A percentile compares a stretch with the other conserved stretches of the same genome.
Conservation (phyloP, 2,113 vertebrate genomes). For the Phylloscopus trochilus region DNA sequence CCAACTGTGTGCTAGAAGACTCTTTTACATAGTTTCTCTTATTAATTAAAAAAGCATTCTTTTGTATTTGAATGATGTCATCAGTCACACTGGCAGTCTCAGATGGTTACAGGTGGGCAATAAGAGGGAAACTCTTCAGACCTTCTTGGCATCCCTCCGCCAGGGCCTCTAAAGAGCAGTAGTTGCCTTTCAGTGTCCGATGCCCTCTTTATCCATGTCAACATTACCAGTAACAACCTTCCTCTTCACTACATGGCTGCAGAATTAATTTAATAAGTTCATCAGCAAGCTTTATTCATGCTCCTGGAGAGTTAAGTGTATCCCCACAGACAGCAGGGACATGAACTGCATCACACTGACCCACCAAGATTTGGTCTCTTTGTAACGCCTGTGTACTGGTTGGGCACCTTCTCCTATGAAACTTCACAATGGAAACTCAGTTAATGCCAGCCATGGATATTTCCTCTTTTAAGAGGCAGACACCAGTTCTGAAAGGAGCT, state of each 20-base stretch:
- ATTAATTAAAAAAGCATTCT: not conserved
- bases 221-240: not conserved
- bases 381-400: not conserved
- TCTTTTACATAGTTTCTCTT: not conserved
- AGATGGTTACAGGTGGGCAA: not conserved
- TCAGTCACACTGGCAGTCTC: not conserved
- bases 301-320: not conserved
- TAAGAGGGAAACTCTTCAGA: not conserved
- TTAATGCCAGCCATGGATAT: not conserved
- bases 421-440: not conserved
- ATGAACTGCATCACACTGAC: fast-evolving
- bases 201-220: not conserved
- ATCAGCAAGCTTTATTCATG: fast-evolving
- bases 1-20: not conserved
- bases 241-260: not conserved
- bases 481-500: not conserved
- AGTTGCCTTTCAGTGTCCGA: fast-evolving
- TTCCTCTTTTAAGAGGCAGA: not conserved
- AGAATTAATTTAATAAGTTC: not conserved
- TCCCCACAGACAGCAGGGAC: not conserved
- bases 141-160: not conserved
- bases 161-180: fast-evolving
- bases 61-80: not conserved
- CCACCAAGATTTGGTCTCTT: not conserved
- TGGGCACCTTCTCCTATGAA: not conserved